A percentile compares a stretch with the other conserved stretches of the same genome.
These are phyloP conservation scores for Scalopus aquaticus DNA, from an alignment of 2,113 vertebrate genomes.

Conservation along the genomic window DNA sequence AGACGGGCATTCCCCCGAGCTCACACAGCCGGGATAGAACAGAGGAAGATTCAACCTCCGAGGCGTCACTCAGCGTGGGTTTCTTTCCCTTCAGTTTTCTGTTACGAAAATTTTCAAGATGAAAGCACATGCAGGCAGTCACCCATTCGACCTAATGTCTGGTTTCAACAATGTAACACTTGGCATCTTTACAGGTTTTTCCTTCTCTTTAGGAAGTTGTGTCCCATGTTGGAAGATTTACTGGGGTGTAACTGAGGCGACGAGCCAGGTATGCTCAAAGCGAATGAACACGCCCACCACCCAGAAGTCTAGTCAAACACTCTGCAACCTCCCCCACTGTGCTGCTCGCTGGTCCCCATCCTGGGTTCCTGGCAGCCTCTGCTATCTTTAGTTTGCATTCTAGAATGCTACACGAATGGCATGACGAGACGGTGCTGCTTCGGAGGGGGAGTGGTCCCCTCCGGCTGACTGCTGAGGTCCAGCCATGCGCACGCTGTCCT, in stretches of 20 bases:
- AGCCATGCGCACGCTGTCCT: rapidly evolving
- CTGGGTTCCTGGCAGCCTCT: rapidly evolving
- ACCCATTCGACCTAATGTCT: neutral
- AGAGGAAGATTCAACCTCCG: neutral
- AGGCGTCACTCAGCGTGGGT: neutral
- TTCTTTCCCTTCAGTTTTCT: neutral
- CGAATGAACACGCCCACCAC: no score
- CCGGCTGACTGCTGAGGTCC: neutral
- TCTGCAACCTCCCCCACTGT: neutral
- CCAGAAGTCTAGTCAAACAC: neutral
- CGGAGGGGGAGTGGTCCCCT: no score
- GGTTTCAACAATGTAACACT: neutral
- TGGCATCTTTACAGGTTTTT: neutral
- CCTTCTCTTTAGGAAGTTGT: neutral
- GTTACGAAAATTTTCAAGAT: neutral
- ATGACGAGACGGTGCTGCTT: no score
- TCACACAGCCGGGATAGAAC: neutral
- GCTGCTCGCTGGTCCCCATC: neutral
- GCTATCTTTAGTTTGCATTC: neutral
- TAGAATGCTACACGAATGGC: neutral
- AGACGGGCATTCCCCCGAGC: neutral
- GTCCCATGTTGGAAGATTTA: neutral
- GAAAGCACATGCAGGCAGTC: neutral
- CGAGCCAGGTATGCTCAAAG: no score
- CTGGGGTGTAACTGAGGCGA: neutral